Base-by-base conservation (phyloP, 2,113 vertebrate species). In the Serinus canaria region DNA sequence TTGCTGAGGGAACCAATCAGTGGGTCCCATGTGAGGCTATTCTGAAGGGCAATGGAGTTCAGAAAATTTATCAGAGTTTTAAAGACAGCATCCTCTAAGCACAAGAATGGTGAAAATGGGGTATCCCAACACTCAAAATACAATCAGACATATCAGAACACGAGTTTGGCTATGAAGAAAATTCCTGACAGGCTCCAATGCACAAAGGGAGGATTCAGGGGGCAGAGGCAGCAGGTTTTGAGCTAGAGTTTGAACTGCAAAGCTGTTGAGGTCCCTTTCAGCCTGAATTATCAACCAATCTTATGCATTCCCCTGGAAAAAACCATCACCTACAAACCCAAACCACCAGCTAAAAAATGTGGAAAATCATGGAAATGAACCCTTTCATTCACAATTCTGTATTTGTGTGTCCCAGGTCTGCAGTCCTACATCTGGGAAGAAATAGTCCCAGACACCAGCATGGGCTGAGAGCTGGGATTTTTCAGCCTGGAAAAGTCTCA, bases 11-110 rank as follows among this genome's bases (percentile, higher is more conserved):
- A 83, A 16, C 14, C 3, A 4, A 23, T 11, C 13, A 13, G 8
- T 27, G 28, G 22, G 58, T 25, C 15, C 35, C 15, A 31, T 3
- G 22, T 0, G 7, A 83, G 19, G 16, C 9, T 10, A 0, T 10
- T 53, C 62, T 83, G 72, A 76, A 67, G 22, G 7, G 9, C 11
- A 82, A 37, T 13, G 7, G 35, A 69, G 31, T 18, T 66, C 8
- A 30, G 31, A 56, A 63, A 91, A 58, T 16, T 9, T n/a, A 46
- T 8, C 21, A 64, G 50, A n/a, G 15, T 64, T 60, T 86, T 55
- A 83, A 75, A 41, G 28, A 52, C 30, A 69, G 33, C 5, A 43
- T 27, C 18, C 37, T 47, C 12, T 15, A 66, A 69, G 17, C 16
- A 37, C 21, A 80, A 68, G 22, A 79, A 58, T 7, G 14, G 6